Evolutionary conservation across 2,113 vertebrate genomes (phyloP), one percentile per base, ranked within the genome.

Genomic region (Paramisgurnus dabryanus): DNA sequence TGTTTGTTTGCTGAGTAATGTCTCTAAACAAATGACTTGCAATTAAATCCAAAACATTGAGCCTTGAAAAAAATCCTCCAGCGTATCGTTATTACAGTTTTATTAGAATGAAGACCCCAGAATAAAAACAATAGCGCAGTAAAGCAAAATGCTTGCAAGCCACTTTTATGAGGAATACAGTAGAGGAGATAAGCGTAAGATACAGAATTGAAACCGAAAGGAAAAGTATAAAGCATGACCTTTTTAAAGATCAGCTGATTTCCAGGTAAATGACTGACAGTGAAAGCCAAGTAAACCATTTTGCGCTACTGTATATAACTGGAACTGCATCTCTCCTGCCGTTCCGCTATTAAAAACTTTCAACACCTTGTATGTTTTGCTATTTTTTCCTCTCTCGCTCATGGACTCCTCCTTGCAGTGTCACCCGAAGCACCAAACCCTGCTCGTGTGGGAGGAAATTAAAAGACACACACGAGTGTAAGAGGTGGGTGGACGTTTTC

Each of bases 371-470:
- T 6, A 57, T 11, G 58, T 34, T 39, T 27, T 11, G 27, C 34
- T 15, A 17, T 58, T 58, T 18, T 15, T 55, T 43, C 17, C n/a
- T 43, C 70, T 67, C 63, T 80, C 67, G 74, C 74, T 63, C 67
- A 82, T 63, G 27, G 49, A 67, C 70, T 75, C 43, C 80, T 60
- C 13, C 13, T 55, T 47, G 50, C 13, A 11, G 43, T 66, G 75
- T 71, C 66, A 80, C 57, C 77, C 71, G 78, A 27, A 39, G 40
- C 57, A 53, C 18, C 61, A 39, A 53, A 9, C 49, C 12, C 61
- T 72, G 11, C 49, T 73, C 41, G 58, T 53, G 78, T 80, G 43
- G 69, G 68, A 63, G 47, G 61, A 72, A 72, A 66, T 80, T 80
- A 71, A 67, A 70, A 72, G 67, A 78, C 49, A 18, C 34, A 78